Conservation (phyloP, 2,113 vertebrate genomes). For the Calonectris borealis region DNA sequence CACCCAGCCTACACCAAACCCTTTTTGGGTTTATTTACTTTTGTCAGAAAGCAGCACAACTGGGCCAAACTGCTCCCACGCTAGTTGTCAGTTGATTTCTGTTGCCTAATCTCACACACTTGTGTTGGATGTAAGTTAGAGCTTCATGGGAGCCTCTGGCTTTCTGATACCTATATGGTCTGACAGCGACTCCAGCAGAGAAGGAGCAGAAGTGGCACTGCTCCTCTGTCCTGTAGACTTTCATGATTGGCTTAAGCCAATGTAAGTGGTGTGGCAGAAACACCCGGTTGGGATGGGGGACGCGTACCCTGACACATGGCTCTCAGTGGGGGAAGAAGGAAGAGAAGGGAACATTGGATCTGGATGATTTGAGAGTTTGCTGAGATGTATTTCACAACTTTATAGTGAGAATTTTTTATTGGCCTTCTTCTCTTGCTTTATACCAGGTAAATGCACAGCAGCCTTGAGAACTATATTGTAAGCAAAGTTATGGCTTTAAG, state of each 20-base stretch:
- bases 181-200: not conserved
- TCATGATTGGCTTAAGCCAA: not conserved
- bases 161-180: not conserved
- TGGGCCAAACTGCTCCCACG: not conserved
- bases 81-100: not conserved
- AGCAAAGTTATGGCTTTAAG: not conserved
- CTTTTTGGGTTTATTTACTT: not conserved
- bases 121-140: not conserved
- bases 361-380: not conserved
- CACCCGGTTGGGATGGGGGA: not conserved
- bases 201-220: not conserved
- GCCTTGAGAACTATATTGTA: not conserved
- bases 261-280: not conserved
- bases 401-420: not conserved
- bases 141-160: not conserved
- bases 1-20: not conserved
- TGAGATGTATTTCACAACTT: not conserved
- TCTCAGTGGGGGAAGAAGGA: not conserved
- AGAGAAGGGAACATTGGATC: not conserved
- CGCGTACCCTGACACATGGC: accelerated
- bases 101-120: not conserved
- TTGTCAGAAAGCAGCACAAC: not conserved
- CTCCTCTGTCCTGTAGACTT: not conserved
- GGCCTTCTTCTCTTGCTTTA: not conserved
- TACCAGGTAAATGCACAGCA: not conserved